Evolutionary conservation across 2,888 invertebrate genomes (phyloP).

Genomic region (Agrenia bidenticulata): DNA sequence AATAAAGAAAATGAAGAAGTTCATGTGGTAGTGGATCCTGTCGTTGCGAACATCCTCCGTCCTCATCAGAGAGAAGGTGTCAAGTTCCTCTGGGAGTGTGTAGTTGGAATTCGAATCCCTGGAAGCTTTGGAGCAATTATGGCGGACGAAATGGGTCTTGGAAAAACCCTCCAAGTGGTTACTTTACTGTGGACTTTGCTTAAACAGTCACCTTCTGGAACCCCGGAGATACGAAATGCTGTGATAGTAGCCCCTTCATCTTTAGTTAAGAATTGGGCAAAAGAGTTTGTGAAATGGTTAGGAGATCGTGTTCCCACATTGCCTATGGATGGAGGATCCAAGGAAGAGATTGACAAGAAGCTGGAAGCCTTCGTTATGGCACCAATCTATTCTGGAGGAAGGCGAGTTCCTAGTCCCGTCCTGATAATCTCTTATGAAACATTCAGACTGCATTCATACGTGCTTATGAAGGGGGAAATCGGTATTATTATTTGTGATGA

Average conservation of each 20-base stretch:
- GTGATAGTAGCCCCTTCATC: constrained; percentile 97
- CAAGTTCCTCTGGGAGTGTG: constrained; percentile 98
- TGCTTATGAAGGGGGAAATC: constrained; percentile 85
- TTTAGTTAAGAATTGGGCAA: constrained; percentile 98
- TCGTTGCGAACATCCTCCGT: constrained; percentile 81
- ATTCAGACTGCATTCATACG: constrained; percentile 87
- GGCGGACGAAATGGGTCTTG: constrained; percentile 99
- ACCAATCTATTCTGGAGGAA: constrained; percentile 72
- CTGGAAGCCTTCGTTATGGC: constrained; percentile 72
- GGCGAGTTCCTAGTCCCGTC: constrained; percentile 78
- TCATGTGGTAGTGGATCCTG: constrained; percentile 96
- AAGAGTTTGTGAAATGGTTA: constrained; percentile 97
- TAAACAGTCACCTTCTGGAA: constrained; percentile 87
- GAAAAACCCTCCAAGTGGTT: constrained; percentile 97
- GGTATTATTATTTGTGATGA: constrained; percentile 98
- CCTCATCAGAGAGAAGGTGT: constrained; percentile 99
- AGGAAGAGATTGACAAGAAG: constrained; percentile 79
- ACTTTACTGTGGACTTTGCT: constrained; percentile 92
- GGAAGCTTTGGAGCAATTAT: constrained; percentile 92
- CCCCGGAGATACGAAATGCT: constrained; percentile 74
- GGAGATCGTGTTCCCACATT: constrained; percentile 76
- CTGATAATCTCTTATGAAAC: constrained; percentile 99
- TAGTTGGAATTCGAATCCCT: constrained; percentile 85
- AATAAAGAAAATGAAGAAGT: constrained; percentile 65
- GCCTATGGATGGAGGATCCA: constrained; percentile 83